Evolutionary conservation across 2,888 invertebrate species (phyloP), one percentile per base, ranked within the genome.

Genomic region (Pollenia labialis): DNA sequence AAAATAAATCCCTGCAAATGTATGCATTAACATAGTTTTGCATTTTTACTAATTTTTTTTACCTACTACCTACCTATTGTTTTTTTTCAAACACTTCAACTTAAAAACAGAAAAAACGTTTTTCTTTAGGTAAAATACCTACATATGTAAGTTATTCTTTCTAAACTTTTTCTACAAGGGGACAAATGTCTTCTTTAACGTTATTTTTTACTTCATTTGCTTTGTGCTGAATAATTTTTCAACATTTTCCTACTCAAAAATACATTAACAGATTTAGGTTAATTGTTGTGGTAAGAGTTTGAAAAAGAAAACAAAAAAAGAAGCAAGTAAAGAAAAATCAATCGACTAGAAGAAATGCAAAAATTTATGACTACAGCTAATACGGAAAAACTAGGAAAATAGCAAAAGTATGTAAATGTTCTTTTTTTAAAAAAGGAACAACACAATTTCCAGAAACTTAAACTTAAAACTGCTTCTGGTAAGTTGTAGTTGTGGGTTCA

Each of bases 201-300:
- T 69, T 69, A 18, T 46, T 1, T 68, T 42, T 46, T 75, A 52
- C 16, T 32, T 32, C 16, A 10, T 56, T 60, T 68, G 44, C 16
- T 69, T 62, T 82, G 68, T 54, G 32, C 60, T 74, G 50, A 81
- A 72, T 60, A 75, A 40, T 75, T 75, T 82, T 60, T 46, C 62
- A 69, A 76, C 79, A 40, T 75, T 75, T 82, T 60, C 54, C 69
- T 76, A 76, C 79, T 77, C 68, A 44, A 68, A 80, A 62, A 60
- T 68, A 68, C 79, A 74, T 85, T 79, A 68, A 60, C 32, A 54
- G 54, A 87, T 87, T 87, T 87, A 81, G 87, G 87, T 87, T 87
- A 87, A 87, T 81, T 84, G 84, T 77, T 76, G 32, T 69, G 62
- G 60, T 60, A 76, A 76, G 54, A 82, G 60, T 54, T 69, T 82